Percentiles rank a stretch among this genome's conserved stretches.
Evolutionary conservation across 2,797 vertebrate species (phyloP).

Genomic region (Aulostomus chinensis): DNA sequence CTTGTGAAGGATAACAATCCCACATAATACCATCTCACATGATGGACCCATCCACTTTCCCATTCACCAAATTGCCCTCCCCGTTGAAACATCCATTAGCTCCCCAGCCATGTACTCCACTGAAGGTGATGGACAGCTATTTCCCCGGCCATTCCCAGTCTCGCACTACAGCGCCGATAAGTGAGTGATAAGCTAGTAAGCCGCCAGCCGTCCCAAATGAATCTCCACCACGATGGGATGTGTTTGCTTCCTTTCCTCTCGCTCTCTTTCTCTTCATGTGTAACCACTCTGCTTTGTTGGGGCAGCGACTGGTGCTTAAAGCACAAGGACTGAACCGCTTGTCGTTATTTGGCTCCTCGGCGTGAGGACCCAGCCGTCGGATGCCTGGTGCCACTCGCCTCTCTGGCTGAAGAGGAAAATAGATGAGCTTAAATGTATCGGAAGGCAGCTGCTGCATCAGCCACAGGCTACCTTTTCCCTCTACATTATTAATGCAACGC

Average conservation of each 20-base stretch:
- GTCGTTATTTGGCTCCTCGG: conserved; percentile 21
- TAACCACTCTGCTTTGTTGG: conserved; percentile 44
- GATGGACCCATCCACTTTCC: conserved; percentile 57
- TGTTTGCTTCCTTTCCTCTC: conserved; percentile 11
- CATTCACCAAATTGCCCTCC: conserved; percentile 67
- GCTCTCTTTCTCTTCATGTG: conserved; percentile 1
- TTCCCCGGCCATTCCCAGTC: conserved; percentile 42
- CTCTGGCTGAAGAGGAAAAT: conserved; percentile 43
- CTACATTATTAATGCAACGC: conserved; percentile 54
- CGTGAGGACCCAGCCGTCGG: conserved; percentile 18
- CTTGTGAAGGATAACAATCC: conserved; percentile 63
- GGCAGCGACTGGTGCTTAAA: conserved; percentile 41
- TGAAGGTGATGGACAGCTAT: conserved; percentile 68
- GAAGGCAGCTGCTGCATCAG: conserved; percentile 58
- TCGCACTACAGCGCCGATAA: conserved; percentile 39
- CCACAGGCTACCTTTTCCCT: conserved; percentile 43
- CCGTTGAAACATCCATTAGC: conserved; percentile 69
- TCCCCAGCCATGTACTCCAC: conserved; percentile 41
- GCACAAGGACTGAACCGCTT: conserved; percentile 36
- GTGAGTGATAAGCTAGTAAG: conserved; percentile 64
- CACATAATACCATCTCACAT: conserved; percentile 55
- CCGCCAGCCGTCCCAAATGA: conserved; percentile 37
- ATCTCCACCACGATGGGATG: conserved; percentile 29
- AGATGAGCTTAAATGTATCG: conserved; percentile 44
- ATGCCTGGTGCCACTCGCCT: conserved; percentile 27